A percentile compares a stretch with the other conserved stretches of the same genome.
Conservation (phyloP, 2,113 vertebrate species). For the Python bivittatus region DNA sequence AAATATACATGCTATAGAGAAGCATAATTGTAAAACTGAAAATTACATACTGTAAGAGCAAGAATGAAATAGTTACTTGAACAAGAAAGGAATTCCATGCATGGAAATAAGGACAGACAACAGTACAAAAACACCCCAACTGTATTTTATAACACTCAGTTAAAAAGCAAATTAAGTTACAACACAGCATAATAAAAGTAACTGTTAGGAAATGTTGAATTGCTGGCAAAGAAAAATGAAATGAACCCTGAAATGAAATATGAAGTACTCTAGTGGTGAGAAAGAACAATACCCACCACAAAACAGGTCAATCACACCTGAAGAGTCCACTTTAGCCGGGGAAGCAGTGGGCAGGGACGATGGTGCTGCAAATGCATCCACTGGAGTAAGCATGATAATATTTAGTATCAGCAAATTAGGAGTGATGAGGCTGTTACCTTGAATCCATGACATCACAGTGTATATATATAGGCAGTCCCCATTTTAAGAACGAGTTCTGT, state of each 20-base stretch:
- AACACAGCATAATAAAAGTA: conserved; percentile 5
- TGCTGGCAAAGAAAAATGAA: conserved; percentile 29
- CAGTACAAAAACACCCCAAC: rapidly evolving
- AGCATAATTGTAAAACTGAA: not conserved
- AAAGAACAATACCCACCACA: conserved; percentile 86
- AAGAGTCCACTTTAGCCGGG: conserved; percentile 87
- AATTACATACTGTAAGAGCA: not conserved
- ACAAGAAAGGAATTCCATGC: conserved; percentile 38
- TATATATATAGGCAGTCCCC: too few relatives aligned
- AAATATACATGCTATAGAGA: not conserved
- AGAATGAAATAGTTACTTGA: not conserved
- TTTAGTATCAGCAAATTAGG: conserved; percentile 58
- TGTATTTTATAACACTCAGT: conserved; percentile 25
- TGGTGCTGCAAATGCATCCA: conserved; percentile 89
- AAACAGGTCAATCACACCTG: conserved; percentile 94
- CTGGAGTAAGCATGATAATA: conserved; percentile 79
- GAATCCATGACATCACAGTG: conserved; percentile 15
- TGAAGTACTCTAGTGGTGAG: conserved; percentile 56
- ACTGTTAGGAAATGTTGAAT: not conserved
- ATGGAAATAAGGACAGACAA: conserved; percentile 11
- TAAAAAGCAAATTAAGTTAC: conserved; percentile 19
- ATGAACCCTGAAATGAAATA: conserved; percentile 56
- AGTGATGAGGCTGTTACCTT: conserved; percentile 59
- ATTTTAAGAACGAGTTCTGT: too few relatives aligned
- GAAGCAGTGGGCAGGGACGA: conserved; percentile 82